Base-by-base conservation (phyloP, 1,140 invertebrate genomes). In the Sesamia nonagrioides region DNA sequence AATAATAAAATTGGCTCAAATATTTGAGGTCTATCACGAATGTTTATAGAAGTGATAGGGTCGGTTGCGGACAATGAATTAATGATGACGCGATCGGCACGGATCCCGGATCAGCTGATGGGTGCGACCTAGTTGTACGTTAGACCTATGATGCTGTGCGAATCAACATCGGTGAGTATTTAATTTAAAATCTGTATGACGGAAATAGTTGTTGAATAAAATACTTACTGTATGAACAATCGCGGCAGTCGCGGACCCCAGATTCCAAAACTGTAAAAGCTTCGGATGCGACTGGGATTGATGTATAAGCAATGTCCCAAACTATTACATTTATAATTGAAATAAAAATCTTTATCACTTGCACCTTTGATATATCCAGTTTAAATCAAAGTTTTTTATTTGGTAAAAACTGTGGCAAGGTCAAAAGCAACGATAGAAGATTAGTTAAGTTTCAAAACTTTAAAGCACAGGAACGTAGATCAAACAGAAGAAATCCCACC, bases 61-160 rank as follows among this genome's bases (percentile, higher is more conserved):
- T 68, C 63, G 63, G 42, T 27, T 33, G 42, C 63, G 63, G 40
- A 50, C 40, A 68, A 42, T 50, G 63, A 68, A 68, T 68, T 48
- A 68, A 48, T 68, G 63, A 68, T 68, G 18, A 68, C 21, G 40
- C 15, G 33, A 61, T 61, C 58, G 58, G 58, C 35, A 50, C 42
- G 40, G 63, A 48, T 68, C 63, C 40, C 42, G 42, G 63, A 68
- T 50, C 63, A 68, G 63, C 63, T 74, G 71, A 74, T 60, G 40
- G 37, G 35, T 71, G 37, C 75, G 66, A 56, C 52, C 37, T 58
- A 35, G 68, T 66, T 60, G 54, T 13, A 17, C 11, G 50, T 61
- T 27, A 69, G 37, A 37, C 40, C 13, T 45, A 61, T 61, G 35
- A 37, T 40, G 60, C 9, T 37, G 37, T 63, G 60, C 60, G 35